Evolutionary conservation across 1,140 invertebrate genomes (phyloP).

Genomic region (Microplitis demolitor): DNA sequence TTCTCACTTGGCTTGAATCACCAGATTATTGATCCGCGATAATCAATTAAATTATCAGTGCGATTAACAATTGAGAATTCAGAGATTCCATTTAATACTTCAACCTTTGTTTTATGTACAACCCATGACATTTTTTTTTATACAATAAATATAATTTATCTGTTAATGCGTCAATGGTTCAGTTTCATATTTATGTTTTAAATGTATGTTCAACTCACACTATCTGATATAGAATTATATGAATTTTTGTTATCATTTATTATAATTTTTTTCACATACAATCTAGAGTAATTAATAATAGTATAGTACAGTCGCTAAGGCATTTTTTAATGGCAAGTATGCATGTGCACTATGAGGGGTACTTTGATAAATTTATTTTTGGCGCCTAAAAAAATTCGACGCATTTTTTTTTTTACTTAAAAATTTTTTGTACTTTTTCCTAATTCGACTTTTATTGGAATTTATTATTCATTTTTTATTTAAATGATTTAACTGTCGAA

Average conservation of each 20-base stretch:
- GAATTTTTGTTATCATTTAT: not conserved
- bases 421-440: constrained; percentile 11
- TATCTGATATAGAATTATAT: not conserved
- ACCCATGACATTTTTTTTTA: constrained; percentile 6
- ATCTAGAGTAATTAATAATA: constrained; percentile 23
- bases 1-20: constrained; percentile 21
- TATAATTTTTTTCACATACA: not conserved
- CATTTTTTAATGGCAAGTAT: constrained; percentile 50
- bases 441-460: not conserved
- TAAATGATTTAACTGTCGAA: not conserved
- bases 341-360: not conserved
- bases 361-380: not conserved
- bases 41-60: not conserved
- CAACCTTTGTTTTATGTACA: constrained; percentile 12
- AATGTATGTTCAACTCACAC: not conserved
- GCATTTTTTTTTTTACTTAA: not conserved
- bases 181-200: not conserved
- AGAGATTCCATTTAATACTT: not conserved
- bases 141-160: constrained; percentile 4
- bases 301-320: constrained; percentile 45
- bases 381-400: not conserved
- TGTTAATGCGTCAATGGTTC: not conserved
- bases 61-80: too few species aligned
- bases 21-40: not conserved
- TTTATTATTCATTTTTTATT: not conserved